These are phyloP conservation scores for Mustela lutreola DNA, from an alignment of 2,113 vertebrate genomes.

Conservation along the genomic window DNA sequence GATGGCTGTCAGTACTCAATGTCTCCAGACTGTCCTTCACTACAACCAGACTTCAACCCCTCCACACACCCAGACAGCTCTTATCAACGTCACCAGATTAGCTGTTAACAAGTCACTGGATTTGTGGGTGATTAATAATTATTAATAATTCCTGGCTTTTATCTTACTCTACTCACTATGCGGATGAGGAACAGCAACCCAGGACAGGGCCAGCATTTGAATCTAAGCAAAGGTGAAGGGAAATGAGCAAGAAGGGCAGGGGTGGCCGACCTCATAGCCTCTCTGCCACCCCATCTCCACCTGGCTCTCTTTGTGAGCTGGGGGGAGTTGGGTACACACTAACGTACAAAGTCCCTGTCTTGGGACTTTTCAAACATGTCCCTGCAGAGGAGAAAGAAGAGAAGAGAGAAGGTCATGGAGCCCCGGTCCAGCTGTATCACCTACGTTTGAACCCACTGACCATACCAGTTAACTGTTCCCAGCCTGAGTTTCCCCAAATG, in stretches of 20 bases:
- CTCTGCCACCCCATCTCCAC: not conserved
- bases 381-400: not conserved
- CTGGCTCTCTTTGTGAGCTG: not conserved
- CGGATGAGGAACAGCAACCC: not conserved
- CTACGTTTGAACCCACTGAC: not conserved
- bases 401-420: accelerated
- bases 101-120: not conserved
- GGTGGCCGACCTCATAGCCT: not conserved
- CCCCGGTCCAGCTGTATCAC: not conserved
- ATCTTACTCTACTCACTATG: not conserved
- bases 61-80: not conserved
- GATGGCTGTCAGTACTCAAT: not conserved
- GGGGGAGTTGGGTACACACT: not conserved
- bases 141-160: not conserved
- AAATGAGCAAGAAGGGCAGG: not conserved
- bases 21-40: not conserved
- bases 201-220: not conserved
- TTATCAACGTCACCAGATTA: not conserved
- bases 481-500: not conserved
- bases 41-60: not conserved
- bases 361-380: not conserved
- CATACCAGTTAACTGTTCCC: not conserved
- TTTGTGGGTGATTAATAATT: not conserved
- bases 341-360: not conserved
- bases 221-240: not conserved